These are phyloP conservation scores for Drosophila setosimentum DNA, from an alignment of 2,888 invertebrate genomes.

Conservation along the genomic window DNA sequence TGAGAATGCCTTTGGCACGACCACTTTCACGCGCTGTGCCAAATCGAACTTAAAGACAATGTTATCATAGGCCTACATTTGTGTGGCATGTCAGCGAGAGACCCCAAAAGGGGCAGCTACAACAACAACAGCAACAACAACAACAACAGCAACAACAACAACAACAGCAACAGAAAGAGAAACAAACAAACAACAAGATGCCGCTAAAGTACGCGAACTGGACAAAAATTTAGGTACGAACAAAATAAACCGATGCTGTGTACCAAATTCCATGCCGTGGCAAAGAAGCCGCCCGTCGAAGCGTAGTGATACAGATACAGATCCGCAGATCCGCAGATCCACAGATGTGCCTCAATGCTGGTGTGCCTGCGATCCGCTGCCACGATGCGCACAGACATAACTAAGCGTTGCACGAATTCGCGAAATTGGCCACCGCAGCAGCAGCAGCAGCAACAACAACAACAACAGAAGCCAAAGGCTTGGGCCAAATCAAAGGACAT, in stretches of 20 bases:
- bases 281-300: constrained; percentile 72
- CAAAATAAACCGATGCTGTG: constrained; percentile 36
- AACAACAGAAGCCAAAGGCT: constrained; percentile 42
- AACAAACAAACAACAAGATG: constrained; percentile 35
- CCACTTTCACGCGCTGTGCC: constrained; percentile 70
- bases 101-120: constrained; percentile 20
- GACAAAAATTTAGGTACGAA: constrained; percentile 65
- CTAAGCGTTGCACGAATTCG: constrained; percentile 79
- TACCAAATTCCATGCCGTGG: constrained; percentile 63
- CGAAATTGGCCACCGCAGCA: constrained; percentile 77
- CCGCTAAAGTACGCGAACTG: constrained; percentile 55
- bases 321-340: constrained; percentile 27
- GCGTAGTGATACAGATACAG: constrained; percentile 50
- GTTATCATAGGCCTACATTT: constrained; percentile 78
- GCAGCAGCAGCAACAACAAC: constrained; percentile 30
- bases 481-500: constrained; percentile 62
- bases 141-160: too few relatives aligned
- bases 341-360: constrained; percentile 16
- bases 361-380: constrained; percentile 12
- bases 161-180: constrained; percentile 17
- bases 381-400: constrained; percentile 49
- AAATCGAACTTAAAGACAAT: constrained; percentile 60
- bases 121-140: too few relatives aligned
- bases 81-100: constrained; percentile 58
- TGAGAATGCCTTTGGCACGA: constrained; percentile 55